These are phyloP conservation scores for Cairina moschata DNA, from an alignment of 2,113 vertebrate genomes.

Conservation along the genomic window DNA sequence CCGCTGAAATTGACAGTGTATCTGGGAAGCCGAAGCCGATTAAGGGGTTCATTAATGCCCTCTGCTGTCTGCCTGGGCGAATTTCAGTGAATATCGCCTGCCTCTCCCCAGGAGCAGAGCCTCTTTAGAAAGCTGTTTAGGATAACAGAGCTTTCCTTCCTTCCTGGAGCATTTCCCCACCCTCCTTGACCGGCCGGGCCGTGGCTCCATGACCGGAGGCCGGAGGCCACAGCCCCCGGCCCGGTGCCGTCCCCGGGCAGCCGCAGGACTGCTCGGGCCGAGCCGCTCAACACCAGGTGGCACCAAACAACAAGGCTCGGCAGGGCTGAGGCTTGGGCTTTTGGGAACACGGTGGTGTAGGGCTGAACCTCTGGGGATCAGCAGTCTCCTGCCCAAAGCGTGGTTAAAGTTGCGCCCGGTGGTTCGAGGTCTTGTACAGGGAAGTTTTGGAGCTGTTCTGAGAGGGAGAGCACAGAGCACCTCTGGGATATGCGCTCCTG, in stretches of 20 bases:
- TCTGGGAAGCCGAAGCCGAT: not conserved
- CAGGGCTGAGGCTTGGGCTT: accelerated
- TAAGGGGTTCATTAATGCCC: conserved; percentile 60
- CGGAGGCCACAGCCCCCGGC: too few species aligned
- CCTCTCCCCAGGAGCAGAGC: too few species aligned
- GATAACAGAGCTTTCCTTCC: accelerated
- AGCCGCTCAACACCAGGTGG: conserved; percentile 64
- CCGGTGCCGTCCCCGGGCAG: too few species aligned
- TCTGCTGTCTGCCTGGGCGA: conserved; percentile 64
- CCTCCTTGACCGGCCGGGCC: not conserved
- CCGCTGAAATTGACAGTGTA: not conserved
- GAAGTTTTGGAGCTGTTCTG: not conserved
- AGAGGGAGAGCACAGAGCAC: not conserved
- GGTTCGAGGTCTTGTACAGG: not conserved
- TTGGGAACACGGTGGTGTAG: not conserved
- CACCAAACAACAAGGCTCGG: conserved; percentile 57
- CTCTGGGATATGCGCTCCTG: not conserved
- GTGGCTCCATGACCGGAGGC: not conserved
- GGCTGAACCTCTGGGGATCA: not conserved
- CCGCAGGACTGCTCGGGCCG: not conserved
- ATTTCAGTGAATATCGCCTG: not conserved
- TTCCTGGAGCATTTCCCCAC: accelerated
- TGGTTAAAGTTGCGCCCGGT: not conserved
- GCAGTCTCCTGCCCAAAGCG: not conserved
- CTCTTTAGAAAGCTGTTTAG: accelerated